Percentiles rank a stretch among this genome's conserved stretches.
These are phyloP conservation scores for Albula glossodonta DNA, from an alignment of 2,113 vertebrate species.

Conservation along the genomic window DNA sequence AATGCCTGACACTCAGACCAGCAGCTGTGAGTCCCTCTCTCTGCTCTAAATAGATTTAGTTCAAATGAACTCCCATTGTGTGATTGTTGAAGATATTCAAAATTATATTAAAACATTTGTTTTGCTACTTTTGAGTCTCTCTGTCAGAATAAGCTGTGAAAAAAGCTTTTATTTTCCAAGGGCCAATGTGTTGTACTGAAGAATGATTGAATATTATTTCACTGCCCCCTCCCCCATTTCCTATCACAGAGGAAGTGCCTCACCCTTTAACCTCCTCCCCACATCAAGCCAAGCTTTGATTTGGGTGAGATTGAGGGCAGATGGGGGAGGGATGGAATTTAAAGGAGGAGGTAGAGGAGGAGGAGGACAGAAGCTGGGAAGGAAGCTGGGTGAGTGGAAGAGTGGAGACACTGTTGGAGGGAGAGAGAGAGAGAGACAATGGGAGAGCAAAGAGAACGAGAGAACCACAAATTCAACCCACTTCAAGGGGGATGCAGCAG, in stretches of 20 bases:
- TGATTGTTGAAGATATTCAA: too few species aligned
- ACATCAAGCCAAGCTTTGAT: conserved; percentile 56
- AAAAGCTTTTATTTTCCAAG: neutral
- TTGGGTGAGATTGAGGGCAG: conserved; percentile 42
- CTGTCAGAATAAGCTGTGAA: neutral
- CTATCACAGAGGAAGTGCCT: conserved; percentile 77
- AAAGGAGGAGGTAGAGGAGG: conserved; percentile 31
- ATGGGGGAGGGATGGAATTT: neutral
- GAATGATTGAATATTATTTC: neutral
- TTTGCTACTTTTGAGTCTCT: neutral
- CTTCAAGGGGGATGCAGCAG: neutral
- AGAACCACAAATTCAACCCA: neutral
- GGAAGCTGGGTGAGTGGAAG: conserved; percentile 28
- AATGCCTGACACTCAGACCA: too few species aligned
- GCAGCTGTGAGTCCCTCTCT: too few species aligned
- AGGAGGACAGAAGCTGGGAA: conserved; percentile 34
- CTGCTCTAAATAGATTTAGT: too few species aligned
- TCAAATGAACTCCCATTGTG: too few species aligned
- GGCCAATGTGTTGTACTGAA: neutral
- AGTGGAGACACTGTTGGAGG: conserved; percentile 49
- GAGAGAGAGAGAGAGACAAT: conserved; percentile 25
- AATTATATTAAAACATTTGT: neutral
- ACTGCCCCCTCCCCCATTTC: conserved; percentile 49
- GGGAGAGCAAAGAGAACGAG: neutral
- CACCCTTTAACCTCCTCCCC: conserved; percentile 61